Percentiles rank a stretch among this genome's conserved stretches.
These are phyloP conservation scores for Cephus pulcher DNA, from an alignment of 2,888 invertebrate genomes.

Conservation along the genomic window DNA sequence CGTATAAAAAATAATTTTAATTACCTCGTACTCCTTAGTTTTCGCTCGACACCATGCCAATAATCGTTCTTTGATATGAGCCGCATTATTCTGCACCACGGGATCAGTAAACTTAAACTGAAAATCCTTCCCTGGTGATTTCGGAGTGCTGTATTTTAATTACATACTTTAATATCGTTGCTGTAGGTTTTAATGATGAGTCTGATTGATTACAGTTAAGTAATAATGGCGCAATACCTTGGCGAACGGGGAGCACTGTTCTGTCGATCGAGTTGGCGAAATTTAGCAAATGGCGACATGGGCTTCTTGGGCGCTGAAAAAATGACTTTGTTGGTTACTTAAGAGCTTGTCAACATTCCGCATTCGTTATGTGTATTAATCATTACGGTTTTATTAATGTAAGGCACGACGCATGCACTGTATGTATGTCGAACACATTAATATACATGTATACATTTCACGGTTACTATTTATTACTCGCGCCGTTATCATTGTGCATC, in stretches of 20 bases:
- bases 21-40: slow-evolving; percentile 97
- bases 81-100: slow-evolving; percentile 89
- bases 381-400: no score
- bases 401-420: no score
- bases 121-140: slow-evolving; percentile 78
- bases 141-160: slow-evolving; percentile 75
- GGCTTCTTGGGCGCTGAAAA: slow-evolving; percentile 70
- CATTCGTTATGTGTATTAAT: no score
- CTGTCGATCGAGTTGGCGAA: slow-evolving; percentile 91
- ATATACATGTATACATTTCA: no score
- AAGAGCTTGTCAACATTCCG: no score
- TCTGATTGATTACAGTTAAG: no score
- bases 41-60: slow-evolving; percentile 97
- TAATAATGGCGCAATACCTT: slow-evolving; percentile 72
- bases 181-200: no score
- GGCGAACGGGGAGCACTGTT: slow-evolving; percentile 80
- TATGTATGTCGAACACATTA: no score
- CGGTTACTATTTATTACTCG: no score
- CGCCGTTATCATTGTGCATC: no score
- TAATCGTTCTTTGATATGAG: slow-evolving; percentile 95
- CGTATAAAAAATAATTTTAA: slow-evolving; percentile 10
- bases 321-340: slow-evolving; percentile 14
- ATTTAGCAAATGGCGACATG: slow-evolving; percentile 90
- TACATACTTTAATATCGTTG: no score
- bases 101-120: slow-evolving; percentile 93